Evolutionary conservation across 2,888 invertebrate genomes (phyloP).

Genomic region (Griposia aprilina): DNA sequence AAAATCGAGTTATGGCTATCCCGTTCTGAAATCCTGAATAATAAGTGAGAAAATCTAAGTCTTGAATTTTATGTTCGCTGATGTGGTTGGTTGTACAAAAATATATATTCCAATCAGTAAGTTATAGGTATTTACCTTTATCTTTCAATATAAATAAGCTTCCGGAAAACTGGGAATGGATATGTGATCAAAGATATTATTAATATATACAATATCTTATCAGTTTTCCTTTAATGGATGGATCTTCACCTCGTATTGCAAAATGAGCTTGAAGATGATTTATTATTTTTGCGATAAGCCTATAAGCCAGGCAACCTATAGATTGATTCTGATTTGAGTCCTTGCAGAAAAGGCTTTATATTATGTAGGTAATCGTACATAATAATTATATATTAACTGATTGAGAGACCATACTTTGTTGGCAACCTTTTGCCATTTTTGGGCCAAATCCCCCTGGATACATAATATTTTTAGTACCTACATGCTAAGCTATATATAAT

Average conservation of each 20-base stretch:
- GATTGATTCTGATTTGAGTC: not conserved
- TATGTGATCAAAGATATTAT: not conserved
- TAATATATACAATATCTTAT: not conserved
- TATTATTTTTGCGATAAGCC: conserved; percentile 16
- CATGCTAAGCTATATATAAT: not conserved
- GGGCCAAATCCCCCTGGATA: not conserved
- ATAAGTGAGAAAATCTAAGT: not conserved
- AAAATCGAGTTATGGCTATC: not conserved
- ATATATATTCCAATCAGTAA: not conserved
- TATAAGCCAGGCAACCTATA: not conserved
- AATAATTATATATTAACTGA: conserved; percentile 16
- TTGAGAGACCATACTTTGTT: not conserved
- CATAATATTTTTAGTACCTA: conserved; percentile 9
- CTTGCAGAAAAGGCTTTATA: conserved; percentile 16
- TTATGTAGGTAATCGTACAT: not conserved
- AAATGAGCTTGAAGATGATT: not conserved
- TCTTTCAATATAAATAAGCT: not conserved
- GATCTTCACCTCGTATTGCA: not conserved
- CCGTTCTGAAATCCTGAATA: not conserved
- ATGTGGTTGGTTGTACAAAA: not conserved
- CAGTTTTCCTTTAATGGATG: not conserved
- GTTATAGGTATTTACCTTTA: not conserved
- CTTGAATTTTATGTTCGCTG: not conserved
- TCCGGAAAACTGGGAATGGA: not conserved
- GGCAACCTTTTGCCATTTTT: conserved; percentile 9